Conservation (phyloP, 2,797 vertebrate species). For the Rhabdomys pumilio region DNA sequence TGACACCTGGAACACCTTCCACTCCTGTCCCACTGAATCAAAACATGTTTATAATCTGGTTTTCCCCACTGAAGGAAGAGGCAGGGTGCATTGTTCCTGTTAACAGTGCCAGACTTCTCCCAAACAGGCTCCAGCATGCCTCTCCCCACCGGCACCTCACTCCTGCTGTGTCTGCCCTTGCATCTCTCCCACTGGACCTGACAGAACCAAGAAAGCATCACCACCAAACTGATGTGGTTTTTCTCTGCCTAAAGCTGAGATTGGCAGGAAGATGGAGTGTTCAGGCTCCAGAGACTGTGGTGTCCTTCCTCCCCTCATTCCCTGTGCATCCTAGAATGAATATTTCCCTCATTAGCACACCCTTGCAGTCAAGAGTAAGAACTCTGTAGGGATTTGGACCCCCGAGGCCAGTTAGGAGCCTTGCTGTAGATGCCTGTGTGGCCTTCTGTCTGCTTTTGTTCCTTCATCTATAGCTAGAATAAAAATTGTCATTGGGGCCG, state of each 20-base stretch:
- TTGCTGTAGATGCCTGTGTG: background rate
- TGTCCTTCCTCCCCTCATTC: background rate
- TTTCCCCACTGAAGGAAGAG: constrained; percentile 41
- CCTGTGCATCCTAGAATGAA: background rate
- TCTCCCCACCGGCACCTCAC: constrained; percentile 3
- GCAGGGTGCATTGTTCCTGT: background rate
- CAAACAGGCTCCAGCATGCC: background rate
- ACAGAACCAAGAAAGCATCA: background rate
- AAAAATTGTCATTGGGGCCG: background rate
- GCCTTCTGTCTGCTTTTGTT: constrained; percentile 3
- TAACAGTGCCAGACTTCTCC: background rate
- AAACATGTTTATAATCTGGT: background rate
- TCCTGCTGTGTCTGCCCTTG: background rate
- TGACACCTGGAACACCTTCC: constrained; percentile 11
- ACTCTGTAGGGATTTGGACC: background rate
- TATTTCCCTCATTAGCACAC: background rate
- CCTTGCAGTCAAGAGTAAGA: background rate
- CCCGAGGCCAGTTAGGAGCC: background rate
- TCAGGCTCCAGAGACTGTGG: background rate
- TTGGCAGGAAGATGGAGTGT: background rate
- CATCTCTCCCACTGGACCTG: background rate
- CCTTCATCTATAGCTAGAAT: background rate
- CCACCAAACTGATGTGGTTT: background rate
- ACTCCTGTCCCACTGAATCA: constrained; percentile 28
- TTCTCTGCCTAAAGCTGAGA: background rate